A percentile compares a stretch with the other conserved stretches of the same genome.
Evolutionary conservation across 2,888 invertebrate species (phyloP).

Genomic region (Tiphia femorata): DNA sequence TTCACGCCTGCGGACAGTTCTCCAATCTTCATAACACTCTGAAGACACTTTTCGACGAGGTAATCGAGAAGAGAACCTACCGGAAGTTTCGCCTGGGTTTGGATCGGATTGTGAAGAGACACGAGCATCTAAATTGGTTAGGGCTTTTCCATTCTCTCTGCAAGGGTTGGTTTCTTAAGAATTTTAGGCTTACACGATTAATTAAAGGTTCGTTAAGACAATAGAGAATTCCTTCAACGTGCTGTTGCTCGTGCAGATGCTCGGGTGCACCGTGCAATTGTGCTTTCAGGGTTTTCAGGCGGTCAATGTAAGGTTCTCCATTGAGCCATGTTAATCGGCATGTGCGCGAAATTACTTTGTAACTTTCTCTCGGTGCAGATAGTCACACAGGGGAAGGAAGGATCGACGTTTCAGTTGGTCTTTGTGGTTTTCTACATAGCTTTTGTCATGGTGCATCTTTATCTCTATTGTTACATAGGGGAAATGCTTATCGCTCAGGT

Average conservation of each 20-base stretch:
- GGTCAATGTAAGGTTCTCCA: constrained; percentile 49
- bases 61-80: too few species aligned
- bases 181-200: constrained; percentile 39
- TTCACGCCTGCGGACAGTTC: constrained; percentile 40
- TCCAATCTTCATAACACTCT: constrained; percentile 15
- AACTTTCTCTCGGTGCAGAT: too few species aligned
- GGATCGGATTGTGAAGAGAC: constrained; percentile 28
- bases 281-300: constrained; percentile 49
- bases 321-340: too few species aligned
- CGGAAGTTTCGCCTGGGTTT: constrained; percentile 16
- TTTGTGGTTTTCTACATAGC: constrained; percentile 30
- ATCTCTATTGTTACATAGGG: constrained; percentile 49
- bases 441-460: constrained; percentile 35
- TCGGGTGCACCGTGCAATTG: constrained; percentile 45
- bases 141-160: too few species aligned
- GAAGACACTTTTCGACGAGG: constrained; percentile 7
- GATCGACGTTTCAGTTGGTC: constrained; percentile 21
- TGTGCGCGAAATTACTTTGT: too few species aligned
- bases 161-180: too few species aligned
- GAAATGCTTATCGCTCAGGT: constrained; percentile 36
- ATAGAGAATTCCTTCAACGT: constrained; percentile 48
- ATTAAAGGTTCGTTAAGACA: too few species aligned
- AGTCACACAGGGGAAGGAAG: not conserved
- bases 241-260: constrained; percentile 44
- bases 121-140: constrained; percentile 34